These are phyloP conservation scores for Varecia variegata DNA, from an alignment of 2,797 vertebrate species.

Conservation along the genomic window DNA sequence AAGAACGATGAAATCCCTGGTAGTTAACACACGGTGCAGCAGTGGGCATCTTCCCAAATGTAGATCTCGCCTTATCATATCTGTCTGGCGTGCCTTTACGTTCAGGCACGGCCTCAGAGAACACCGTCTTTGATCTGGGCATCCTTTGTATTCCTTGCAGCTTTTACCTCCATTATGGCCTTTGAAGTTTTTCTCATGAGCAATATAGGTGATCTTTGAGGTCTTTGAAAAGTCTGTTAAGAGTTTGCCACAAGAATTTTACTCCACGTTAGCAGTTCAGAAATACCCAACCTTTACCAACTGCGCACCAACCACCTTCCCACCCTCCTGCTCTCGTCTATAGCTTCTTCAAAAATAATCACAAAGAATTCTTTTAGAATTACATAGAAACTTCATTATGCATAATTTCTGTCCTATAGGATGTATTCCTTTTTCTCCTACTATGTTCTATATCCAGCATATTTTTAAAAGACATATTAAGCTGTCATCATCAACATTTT, in stretches of 20 bases:
- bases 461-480: slow-evolving; percentile 26
- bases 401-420: background rate
- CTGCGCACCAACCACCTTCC: background rate
- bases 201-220: background rate
- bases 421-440: background rate
- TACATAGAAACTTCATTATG: background rate
- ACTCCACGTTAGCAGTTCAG: background rate
- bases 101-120: background rate
- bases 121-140: slow-evolving; percentile 65
- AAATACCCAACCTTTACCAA: slow-evolving; percentile 19
- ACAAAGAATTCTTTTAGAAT: background rate
- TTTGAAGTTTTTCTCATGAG: slow-evolving; percentile 58
- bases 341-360: background rate
- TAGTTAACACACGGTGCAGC: background rate
- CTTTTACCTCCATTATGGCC: slow-evolving; percentile 61
- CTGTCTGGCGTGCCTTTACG: background rate
- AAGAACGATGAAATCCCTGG: background rate
- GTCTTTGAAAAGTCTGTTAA: slow-evolving; percentile 48
- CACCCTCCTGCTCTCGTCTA: background rate
- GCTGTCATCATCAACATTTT: slow-evolving; percentile 27
- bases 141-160: slow-evolving; percentile 26
- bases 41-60: background rate
- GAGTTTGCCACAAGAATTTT: background rate
- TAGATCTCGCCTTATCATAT: background rate
- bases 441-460: slow-evolving; percentile 41